Conservation (phyloP, 2,113 vertebrate species). For the Thinocorus orbignyianus region DNA sequence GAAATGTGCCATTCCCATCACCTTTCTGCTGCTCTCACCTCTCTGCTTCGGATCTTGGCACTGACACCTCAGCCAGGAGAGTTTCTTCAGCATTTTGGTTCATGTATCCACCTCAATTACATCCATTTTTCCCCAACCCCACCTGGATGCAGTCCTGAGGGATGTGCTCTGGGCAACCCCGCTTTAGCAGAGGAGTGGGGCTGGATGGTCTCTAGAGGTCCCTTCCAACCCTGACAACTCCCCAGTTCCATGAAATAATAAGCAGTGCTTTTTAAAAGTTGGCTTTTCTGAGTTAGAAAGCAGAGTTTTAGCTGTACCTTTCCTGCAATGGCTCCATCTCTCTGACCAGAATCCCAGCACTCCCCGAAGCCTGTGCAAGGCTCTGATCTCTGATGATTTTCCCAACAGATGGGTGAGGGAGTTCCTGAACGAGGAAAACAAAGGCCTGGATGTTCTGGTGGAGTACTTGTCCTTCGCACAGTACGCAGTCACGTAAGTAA, state of each 20-base stretch:
- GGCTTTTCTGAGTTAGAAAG: background rate
- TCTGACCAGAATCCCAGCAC: background rate
- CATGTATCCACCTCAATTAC: background rate
- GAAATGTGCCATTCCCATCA: accelerated
- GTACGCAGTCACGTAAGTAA: constrained; percentile 97
- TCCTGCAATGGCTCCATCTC: background rate
- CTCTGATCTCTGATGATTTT: background rate
- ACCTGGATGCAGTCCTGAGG: no score
- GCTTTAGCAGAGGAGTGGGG: no score
- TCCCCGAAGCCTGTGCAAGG: background rate
- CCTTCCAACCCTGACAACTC: no score
- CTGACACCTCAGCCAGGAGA: background rate
- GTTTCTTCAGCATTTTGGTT: background rate
- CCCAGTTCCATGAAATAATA: background rate
- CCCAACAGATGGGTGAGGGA: constrained; percentile 93
- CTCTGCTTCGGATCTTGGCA: background rate
- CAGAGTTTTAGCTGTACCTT: background rate
- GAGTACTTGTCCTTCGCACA: constrained; percentile 98
- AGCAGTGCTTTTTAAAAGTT: background rate
- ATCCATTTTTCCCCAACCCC: accelerated
- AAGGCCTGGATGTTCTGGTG: constrained; percentile 95
- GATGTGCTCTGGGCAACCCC: no score
- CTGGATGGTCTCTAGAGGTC: no score
- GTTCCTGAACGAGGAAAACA: constrained; percentile 98
- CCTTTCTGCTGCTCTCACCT: accelerated